A percentile compares a stretch with the other conserved stretches of the same genome.
Evolutionary conservation across 1,140 invertebrate genomes (phyloP).

Genomic region (Mactra quadrangularis): DNA sequence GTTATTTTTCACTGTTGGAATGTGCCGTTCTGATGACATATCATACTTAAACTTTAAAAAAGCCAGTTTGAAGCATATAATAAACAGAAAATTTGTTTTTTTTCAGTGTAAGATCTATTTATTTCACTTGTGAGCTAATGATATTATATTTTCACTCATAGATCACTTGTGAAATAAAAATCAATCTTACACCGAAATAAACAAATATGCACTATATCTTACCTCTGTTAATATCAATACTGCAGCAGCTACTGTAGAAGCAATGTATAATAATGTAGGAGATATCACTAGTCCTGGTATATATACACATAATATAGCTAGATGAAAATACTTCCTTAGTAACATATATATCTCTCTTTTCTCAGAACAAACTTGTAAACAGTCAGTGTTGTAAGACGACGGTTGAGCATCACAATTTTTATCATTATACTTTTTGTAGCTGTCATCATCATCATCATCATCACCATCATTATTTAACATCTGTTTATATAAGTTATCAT

Average conservation of each 20-base stretch:
- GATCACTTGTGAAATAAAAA: too few relatives aligned
- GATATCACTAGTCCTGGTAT: constrained; percentile 90
- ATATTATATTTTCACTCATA: too few relatives aligned
- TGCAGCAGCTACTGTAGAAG: constrained; percentile 89
- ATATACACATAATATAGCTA: constrained; percentile 90
- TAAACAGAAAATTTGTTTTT: too few relatives aligned
- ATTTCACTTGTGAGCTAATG: too few relatives aligned
- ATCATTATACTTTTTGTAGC: neutral
- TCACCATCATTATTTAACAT: neutral
- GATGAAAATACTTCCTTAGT: constrained; percentile 92
- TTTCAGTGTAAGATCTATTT: too few relatives aligned
- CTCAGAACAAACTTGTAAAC: too few relatives aligned
- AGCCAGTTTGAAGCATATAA: too few relatives aligned
- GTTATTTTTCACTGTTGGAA: constrained; percentile 91
- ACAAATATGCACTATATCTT: too few relatives aligned
- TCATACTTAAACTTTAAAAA: too few relatives aligned
- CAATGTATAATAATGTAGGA: constrained; percentile 89
- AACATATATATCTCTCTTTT: constrained; percentile 55
- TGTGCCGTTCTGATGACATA: constrained; percentile 93
- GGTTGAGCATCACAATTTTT: too few relatives aligned
- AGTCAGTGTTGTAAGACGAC: too few relatives aligned
- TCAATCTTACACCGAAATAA: too few relatives aligned
- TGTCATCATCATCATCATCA: neutral
- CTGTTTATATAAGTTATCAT: neutral
- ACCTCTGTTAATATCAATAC: constrained; percentile 91